Evolutionary conservation across 92 coral and sea anemone genomes (phyloP).

Genomic region (Bergia puertoricense): DNA sequence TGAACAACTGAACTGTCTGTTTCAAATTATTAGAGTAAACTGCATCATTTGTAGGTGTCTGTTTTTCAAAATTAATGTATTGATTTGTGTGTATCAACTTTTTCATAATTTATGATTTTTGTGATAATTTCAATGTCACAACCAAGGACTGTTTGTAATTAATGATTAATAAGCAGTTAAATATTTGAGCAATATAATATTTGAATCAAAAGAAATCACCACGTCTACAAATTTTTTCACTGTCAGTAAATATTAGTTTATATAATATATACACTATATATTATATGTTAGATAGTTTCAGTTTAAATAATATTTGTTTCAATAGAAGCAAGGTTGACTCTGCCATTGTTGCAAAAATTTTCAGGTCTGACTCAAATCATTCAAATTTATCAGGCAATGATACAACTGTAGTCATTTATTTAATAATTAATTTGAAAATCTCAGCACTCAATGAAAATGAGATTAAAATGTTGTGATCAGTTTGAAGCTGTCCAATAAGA

Average conservation of each 20-base stretch:
- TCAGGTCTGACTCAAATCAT: background rate
- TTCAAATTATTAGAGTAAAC: background rate
- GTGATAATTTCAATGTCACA: conserved; percentile 26
- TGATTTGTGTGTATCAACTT: background rate
- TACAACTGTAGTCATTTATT: conserved; percentile 25
- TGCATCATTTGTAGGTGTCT: background rate
- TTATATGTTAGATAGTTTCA: background rate
- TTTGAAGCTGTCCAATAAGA: conserved; percentile 27
- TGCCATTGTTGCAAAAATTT: background rate
- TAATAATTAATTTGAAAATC: conserved; percentile 28
- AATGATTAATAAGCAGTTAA: conserved; percentile 13
- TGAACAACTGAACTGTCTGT: background rate
- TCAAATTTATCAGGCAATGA: background rate
- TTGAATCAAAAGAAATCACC: background rate
- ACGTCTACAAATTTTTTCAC: too few species aligned
- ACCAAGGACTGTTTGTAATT: conserved; percentile 35
- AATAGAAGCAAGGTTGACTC: background rate
- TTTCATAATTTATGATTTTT: conserved; percentile 25
- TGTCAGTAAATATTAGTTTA: background rate
- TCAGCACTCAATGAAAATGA: conserved; percentile 25
- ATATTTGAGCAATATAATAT: background rate
- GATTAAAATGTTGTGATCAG: conserved; percentile 24
- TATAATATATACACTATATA: too few species aligned
- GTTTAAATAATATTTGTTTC: background rate
- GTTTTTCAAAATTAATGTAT: background rate